Conservation (phyloP, 2,797 vertebrate species). For the Hybognathus amarus region DNA sequence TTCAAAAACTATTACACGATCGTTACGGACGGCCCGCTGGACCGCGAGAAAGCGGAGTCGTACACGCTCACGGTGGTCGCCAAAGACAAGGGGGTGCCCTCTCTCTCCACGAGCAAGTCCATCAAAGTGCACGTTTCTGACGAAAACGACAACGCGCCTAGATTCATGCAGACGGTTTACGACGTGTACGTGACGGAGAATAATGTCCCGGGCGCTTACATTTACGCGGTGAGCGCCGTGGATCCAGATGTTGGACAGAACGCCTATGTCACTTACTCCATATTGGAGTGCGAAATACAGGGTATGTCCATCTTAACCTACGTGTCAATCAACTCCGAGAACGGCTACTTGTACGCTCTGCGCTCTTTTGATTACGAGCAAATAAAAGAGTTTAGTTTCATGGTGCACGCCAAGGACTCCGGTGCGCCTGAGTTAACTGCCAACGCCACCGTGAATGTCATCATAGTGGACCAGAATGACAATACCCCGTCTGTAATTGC, state of each 20-base stretch:
- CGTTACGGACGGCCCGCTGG: slow-evolving; percentile 91
- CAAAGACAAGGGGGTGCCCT: slow-evolving; percentile 87
- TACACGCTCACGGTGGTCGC: slow-evolving; percentile 96
- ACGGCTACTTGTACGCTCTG: slow-evolving; percentile 95
- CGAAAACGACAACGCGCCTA: slow-evolving; percentile 95
- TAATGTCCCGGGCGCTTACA: slow-evolving; percentile 97
- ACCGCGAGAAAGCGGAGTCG: slow-evolving; percentile 88
- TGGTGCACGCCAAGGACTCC: slow-evolving; percentile 90
- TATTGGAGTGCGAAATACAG: slow-evolving; percentile 97
- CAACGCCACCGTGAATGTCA: slow-evolving; percentile 90
- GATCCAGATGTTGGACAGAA: slow-evolving; percentile 93
- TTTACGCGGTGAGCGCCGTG: slow-evolving; percentile 93
- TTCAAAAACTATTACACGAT: slow-evolving; percentile 98
- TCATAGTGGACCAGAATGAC: slow-evolving; percentile 96
- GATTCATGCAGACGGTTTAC: slow-evolving; percentile 91
- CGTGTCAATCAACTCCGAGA: slow-evolving; percentile 97
- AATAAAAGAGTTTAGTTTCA: slow-evolving; percentile 95
- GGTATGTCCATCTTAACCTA: slow-evolving; percentile 98
- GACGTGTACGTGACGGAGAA: slow-evolving; percentile 98
- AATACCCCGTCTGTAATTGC: slow-evolving; percentile 91
- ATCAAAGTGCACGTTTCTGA: slow-evolving; percentile 96
- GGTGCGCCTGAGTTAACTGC: slow-evolving; percentile 85
- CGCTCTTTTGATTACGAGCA: slow-evolving; percentile 98
- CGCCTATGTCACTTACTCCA: slow-evolving; percentile 92
- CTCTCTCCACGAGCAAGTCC: slow-evolving; percentile 91